Conservation (phyloP, 2,797 vertebrate species). For the Etheostoma nigrum region DNA sequence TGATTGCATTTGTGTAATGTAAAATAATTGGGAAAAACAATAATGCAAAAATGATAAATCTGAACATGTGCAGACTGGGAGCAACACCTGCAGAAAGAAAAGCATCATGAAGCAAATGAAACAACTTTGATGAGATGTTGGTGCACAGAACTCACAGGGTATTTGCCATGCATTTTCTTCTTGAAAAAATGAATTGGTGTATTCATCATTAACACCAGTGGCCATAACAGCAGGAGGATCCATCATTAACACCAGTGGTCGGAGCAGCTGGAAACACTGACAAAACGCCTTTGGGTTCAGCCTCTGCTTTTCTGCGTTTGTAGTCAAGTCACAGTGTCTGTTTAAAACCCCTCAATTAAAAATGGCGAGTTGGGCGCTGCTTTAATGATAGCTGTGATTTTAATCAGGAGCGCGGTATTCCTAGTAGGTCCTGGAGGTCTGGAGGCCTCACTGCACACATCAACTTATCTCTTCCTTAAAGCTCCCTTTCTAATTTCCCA, state of each 20-base stretch:
- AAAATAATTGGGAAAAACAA: slow-evolving; percentile 30
- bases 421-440: slow-evolving; percentile 82
- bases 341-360: slow-evolving; percentile 81
- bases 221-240: slow-evolving; percentile 66
- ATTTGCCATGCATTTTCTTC: slow-evolving; percentile 48
- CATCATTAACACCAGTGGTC: slow-evolving; percentile 72
- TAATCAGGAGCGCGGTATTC: slow-evolving; percentile 82
- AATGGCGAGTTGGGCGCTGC: slow-evolving; percentile 63
- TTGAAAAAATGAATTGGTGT: slow-evolving; percentile 69
- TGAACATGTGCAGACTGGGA: slow-evolving; percentile 14
- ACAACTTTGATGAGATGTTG: slow-evolving; percentile 56
- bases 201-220: slow-evolving; percentile 71
- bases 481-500: slow-evolving; percentile 85
- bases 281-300: slow-evolving; percentile 52
- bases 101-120: slow-evolving; percentile 41
- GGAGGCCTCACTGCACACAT: slow-evolving; percentile 79
- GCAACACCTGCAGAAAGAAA: slow-evolving; percentile 49
- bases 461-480: slow-evolving; percentile 85
- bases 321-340: slow-evolving; percentile 75
- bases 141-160: slow-evolving; percentile 40
- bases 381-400: slow-evolving; percentile 84
- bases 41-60: slow-evolving; percentile 38
- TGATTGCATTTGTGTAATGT: slow-evolving; percentile 47
- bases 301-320: slow-evolving; percentile 52
- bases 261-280: slow-evolving; percentile 54